These are phyloP conservation scores for Aleiodes alternator DNA, from an alignment of 2,888 invertebrate genomes.

Conservation along the genomic window DNA sequence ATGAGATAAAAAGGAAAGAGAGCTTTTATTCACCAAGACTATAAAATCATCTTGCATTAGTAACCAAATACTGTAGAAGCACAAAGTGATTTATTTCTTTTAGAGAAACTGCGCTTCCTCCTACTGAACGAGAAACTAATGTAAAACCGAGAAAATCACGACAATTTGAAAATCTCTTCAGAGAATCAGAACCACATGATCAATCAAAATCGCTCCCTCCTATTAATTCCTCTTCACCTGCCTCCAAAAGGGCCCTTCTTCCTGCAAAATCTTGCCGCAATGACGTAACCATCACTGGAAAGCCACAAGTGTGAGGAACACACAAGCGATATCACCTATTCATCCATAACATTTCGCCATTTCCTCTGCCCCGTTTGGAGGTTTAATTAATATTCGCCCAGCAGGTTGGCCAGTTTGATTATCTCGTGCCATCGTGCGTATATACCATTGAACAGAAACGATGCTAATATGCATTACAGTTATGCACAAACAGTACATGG, in stretches of 20 bases:
- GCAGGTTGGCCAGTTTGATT: slow-evolving; percentile 73
- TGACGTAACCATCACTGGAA: neutral
- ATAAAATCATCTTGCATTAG: too few relatives aligned
- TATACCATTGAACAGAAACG: slow-evolving; percentile 66
- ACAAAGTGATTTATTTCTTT: too few relatives aligned
- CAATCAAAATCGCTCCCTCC: neutral
- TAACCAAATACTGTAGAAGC: too few relatives aligned
- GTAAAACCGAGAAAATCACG: too few relatives aligned
- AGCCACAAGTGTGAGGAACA: slow-evolving; percentile 32
- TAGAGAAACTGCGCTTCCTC: too few relatives aligned
- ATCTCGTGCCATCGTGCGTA: slow-evolving; percentile 58
- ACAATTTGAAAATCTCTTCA: too few relatives aligned
- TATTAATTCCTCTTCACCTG: neutral
- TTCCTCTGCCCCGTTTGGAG: slow-evolving; percentile 22
- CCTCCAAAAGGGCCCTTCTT: neutral
- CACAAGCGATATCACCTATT: slow-evolving; percentile 55
- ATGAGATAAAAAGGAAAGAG: too few relatives aligned
- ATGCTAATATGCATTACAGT: slow-evolving; percentile 58
- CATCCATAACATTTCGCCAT: slow-evolving; percentile 60
- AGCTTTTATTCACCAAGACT: too few relatives aligned
- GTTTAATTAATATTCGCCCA: slow-evolving; percentile 74
- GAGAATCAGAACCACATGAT: neutral
- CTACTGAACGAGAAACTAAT: too few relatives aligned
- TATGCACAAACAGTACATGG: slow-evolving; percentile 63
- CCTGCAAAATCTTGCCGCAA: neutral